Base-by-base conservation (phyloP, 2,888 invertebrate genomes). In the Rutpela maculata region DNA sequence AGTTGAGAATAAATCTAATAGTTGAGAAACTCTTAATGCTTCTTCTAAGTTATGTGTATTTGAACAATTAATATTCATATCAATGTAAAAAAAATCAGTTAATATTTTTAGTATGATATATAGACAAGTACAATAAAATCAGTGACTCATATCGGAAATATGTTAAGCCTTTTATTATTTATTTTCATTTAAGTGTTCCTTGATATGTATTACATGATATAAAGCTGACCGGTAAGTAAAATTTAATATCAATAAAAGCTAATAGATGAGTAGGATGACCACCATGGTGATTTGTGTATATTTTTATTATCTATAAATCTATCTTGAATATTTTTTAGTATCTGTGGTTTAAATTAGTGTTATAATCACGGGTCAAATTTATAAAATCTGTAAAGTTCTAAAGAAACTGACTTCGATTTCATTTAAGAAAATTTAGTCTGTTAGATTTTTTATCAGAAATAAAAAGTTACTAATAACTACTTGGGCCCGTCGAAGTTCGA, bases 241-340 rank as follows among this genome's bases (percentile, higher is more conserved):
- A 63, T 63, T 63, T 65, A 65, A 31, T 65, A 11, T 50, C 50
- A 50, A 50, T 50, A 50, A 50, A 50, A 50, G 15, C 50, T 50
- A 50, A 50, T n/a, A 50, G 50, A 50, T 50, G 50, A n/a, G 50
- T n/a, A 6, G 50, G n/a, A 17, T 50, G 50, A 15, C n/a, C n/a
- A 50, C 6, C 50, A 5, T 50, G n/a, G 50, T 17, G n/a, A 50
- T 50, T 50, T 50, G 43, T 43, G 43, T 43, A 43, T n/a, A 50
- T n/a, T 50, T 50, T 50, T 50, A 50, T 50, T 50, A 17, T 5
- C 50, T 5, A 50, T 50, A 50, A 50, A 50, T 50, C n/a, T n/a
- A 50, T 12, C 7, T 12, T 35, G 5, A 35, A 35, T 35, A 35
- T 35, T 15, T 12, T 15, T 15, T 43, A 43, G 1, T 43, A 2